Evolutionary conservation across 2,113 vertebrate genomes (phyloP).

Genomic region (Nymphicus hollandicus): DNA sequence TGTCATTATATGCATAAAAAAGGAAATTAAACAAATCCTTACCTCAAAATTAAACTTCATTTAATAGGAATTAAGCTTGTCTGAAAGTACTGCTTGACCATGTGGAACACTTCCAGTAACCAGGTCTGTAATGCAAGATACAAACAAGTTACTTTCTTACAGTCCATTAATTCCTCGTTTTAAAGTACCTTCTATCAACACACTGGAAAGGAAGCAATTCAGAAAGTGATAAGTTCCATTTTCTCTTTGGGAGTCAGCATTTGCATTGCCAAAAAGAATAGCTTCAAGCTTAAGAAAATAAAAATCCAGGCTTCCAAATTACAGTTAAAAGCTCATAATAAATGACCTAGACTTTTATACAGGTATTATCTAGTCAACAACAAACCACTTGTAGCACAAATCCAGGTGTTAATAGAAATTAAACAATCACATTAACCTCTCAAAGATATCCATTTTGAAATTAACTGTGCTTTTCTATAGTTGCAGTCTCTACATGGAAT

Average conservation of each 20-base stretch:
- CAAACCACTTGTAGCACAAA: background rate
- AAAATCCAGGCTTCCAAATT: background rate
- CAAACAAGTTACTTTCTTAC: conserved; percentile 4
- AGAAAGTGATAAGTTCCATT: conserved; percentile 43
- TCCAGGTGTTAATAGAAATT: background rate
- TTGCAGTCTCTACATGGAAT: background rate
- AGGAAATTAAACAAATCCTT: conserved; percentile 15
- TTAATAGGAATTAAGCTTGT: background rate
- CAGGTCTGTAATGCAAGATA: conserved; percentile 40
- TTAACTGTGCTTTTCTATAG: background rate
- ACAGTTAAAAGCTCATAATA: background rate
- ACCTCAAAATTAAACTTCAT: conserved; percentile 60
- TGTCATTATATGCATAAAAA: background rate
- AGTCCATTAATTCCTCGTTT: background rate
- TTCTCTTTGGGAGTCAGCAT: conserved; percentile 26
- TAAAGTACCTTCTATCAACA: background rate
- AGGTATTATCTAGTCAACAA: background rate
- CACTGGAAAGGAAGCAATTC: conserved; percentile 43
- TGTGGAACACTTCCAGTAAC: conserved; percentile 32
- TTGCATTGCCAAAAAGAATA: conserved; percentile 7
- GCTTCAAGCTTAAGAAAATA: conserved; percentile 1
- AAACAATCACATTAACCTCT: background rate
- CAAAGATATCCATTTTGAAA: background rate
- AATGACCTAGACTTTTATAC: background rate
- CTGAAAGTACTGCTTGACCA: conserved; percentile 18